phyloP scores from a whole-genome alignment of 35 echinoderm and acorn worm genomes.

The Chiridota heheva region DNA sequence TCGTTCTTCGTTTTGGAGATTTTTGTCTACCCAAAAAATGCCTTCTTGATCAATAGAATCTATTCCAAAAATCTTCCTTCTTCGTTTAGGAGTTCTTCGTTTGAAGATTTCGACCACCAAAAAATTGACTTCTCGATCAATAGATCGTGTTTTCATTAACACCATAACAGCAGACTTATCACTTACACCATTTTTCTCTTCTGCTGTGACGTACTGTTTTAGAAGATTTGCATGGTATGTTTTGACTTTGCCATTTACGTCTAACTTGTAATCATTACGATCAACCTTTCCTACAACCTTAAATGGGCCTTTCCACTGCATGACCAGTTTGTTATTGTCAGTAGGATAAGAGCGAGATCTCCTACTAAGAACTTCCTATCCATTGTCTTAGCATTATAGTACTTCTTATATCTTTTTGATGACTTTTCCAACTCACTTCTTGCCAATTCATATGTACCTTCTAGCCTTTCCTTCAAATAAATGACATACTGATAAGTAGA shows the following conservation, averaged over 20 bases:
- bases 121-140: no score
- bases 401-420: slow-evolving; percentile 10
- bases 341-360: slow-evolving; percentile 51
- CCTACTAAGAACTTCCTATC: slow-evolving; percentile 3
- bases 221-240: slow-evolving; percentile 53
- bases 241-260: slow-evolving; percentile 29
- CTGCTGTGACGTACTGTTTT: slow-evolving; percentile 21
- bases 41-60: no score
- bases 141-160: no score
- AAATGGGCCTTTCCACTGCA: slow-evolving; percentile 56
- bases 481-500: slow-evolving; percentile 58
- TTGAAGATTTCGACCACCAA: no score
- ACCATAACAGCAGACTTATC: no score
- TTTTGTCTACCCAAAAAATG: no score
- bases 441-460: slow-evolving; percentile 13
- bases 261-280: slow-evolving; percentile 27
- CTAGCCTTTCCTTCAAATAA: slow-evolving; percentile 36
- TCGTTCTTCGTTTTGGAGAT: no score
- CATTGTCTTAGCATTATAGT: slow-evolving; percentile 18
- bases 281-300: slow-evolving; percentile 11
- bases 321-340: slow-evolving; percentile 19
- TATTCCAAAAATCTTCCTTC: no score
- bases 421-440: slow-evolving; percentile 25
- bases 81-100: no score
- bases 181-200: no score